phyloP scores from a whole-genome alignment of 2,797 vertebrate species.

The Takifugu ocellatus region DNA sequence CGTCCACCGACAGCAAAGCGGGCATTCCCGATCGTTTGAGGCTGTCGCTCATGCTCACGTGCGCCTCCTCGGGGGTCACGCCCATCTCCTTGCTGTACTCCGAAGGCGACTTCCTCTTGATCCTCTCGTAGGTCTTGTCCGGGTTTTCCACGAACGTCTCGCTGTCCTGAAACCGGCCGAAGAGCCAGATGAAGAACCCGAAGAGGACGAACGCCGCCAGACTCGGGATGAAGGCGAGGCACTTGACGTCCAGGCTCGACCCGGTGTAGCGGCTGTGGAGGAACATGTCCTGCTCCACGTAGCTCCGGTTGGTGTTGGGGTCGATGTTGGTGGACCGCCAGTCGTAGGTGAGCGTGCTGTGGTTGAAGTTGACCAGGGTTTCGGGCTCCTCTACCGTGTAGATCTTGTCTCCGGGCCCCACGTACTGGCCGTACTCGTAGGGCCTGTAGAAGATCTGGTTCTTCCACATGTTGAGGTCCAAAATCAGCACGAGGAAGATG shows the following conservation, averaged over 20 bases:
- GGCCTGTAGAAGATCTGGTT: constrained; percentile 99
- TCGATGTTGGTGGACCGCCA: constrained; percentile 89
- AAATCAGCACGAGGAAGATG: constrained; percentile 95
- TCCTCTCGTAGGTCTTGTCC: constrained; percentile 90
- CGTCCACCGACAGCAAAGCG: constrained; percentile 83
- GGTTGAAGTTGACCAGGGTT: constrained; percentile 87
- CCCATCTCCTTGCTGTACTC: constrained; percentile 88
- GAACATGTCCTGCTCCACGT: constrained; percentile 87
- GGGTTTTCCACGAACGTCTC: constrained; percentile 90
- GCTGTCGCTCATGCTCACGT: constrained; percentile 78
- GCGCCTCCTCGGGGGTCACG: constrained; percentile 85
- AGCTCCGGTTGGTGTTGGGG: constrained; percentile 83
- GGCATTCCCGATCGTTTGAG: constrained; percentile 76
- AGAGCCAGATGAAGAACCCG: constrained; percentile 94
- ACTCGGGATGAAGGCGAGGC: constrained; percentile 93
- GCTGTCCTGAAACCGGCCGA: constrained; percentile 92
- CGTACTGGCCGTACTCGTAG: constrained; percentile 95
- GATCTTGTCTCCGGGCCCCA: constrained; percentile 94
- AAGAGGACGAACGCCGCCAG: constrained; percentile 90
- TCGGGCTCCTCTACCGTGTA: constrained; percentile 92
- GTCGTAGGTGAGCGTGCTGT: constrained; percentile 89
- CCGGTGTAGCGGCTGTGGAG: constrained; percentile 91
- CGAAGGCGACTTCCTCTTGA: constrained; percentile 92
- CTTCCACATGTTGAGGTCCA: constrained; percentile 99
- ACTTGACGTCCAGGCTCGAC: constrained; percentile 90